Evolutionary conservation across 2,888 invertebrate genomes (phyloP).

Genomic region (Pinctada fucata): DNA sequence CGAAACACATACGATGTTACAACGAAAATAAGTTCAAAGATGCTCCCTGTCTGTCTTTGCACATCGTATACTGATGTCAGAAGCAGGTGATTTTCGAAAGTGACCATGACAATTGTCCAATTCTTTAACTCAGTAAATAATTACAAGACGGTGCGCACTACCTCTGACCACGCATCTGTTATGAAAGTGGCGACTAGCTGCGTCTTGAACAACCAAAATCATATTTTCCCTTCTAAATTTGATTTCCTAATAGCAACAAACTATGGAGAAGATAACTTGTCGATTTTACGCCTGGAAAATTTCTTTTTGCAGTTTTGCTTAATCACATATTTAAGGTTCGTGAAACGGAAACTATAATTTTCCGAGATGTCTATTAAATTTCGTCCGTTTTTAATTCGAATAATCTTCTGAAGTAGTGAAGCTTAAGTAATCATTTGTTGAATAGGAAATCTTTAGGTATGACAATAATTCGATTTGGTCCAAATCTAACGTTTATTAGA

Average conservation of each 20-base stretch:
- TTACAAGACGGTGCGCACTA: not conserved
- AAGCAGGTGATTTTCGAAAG: no score
- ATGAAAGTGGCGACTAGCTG: not conserved
- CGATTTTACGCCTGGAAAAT: constrained; percentile 24
- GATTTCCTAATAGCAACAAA: constrained; percentile 20
- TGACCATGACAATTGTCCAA: no score
- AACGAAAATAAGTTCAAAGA: no score
- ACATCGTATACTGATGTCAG: no score
- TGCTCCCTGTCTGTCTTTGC: no score
- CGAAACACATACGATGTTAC: no score
- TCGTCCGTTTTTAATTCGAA: constrained; percentile 17
- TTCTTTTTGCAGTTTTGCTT: constrained; percentile 23
- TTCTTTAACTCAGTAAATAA: not conserved
- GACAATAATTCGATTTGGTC: constrained; percentile 39
- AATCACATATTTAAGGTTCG: constrained; percentile 25
- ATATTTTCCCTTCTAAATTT: constrained; percentile 12
- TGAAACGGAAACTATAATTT: constrained; percentile 31
- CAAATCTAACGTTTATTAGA: constrained; percentile 36
- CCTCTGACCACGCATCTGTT: constrained; percentile 12
- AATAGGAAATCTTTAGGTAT: constrained; percentile 40
- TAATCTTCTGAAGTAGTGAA: constrained; percentile 38
- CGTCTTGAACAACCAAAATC: not conserved
- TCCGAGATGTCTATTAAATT: constrained; percentile 28
- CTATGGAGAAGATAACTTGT: constrained; percentile 3
- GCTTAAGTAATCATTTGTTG: constrained; percentile 46